Conservation (phyloP, 2,113 vertebrate species). For the Hipposideros armiger region DNA sequence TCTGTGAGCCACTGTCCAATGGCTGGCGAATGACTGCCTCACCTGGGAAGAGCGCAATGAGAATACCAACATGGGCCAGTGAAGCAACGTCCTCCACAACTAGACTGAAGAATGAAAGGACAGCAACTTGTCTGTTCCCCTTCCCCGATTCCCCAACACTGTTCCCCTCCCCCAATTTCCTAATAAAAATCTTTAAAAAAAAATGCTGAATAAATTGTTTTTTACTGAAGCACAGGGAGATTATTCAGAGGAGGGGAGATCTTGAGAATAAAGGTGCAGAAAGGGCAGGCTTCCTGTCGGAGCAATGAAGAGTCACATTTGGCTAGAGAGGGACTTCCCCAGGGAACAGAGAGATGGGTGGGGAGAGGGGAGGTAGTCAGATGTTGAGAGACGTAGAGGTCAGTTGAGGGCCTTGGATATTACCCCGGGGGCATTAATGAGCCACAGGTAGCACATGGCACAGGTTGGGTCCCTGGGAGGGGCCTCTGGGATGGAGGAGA, state of each 20-base stretch:
- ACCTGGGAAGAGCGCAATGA: too few relatives aligned
- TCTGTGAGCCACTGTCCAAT: too few relatives aligned
- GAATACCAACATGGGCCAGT: too few relatives aligned
- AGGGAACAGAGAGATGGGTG: neutral
- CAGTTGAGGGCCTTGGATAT: neutral
- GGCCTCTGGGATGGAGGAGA: neutral
- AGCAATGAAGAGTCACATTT: neutral
- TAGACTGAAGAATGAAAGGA: too few relatives aligned
- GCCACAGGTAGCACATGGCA: neutral
- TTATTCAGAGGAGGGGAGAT: neutral
- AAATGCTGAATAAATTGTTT: neutral
- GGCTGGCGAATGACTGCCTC: too few relatives aligned
- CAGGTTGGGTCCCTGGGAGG: neutral
- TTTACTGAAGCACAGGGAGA: neutral
- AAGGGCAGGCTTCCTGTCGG: neutral
- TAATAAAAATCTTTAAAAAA: too few relatives aligned
- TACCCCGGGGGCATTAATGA: neutral
- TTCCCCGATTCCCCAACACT: too few relatives aligned
- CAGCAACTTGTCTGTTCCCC: too few relatives aligned
- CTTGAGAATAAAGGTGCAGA: neutral
- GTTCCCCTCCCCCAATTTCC: too few relatives aligned
- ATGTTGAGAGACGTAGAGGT: neutral
- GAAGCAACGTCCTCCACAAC: too few relatives aligned
- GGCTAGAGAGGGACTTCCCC: neutral
- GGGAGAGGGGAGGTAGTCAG: neutral